Evolutionary conservation across 1,140 invertebrate genomes (phyloP), one percentile per base, ranked within the genome.

Genomic region (Aphaenogaster rudis): DNA sequence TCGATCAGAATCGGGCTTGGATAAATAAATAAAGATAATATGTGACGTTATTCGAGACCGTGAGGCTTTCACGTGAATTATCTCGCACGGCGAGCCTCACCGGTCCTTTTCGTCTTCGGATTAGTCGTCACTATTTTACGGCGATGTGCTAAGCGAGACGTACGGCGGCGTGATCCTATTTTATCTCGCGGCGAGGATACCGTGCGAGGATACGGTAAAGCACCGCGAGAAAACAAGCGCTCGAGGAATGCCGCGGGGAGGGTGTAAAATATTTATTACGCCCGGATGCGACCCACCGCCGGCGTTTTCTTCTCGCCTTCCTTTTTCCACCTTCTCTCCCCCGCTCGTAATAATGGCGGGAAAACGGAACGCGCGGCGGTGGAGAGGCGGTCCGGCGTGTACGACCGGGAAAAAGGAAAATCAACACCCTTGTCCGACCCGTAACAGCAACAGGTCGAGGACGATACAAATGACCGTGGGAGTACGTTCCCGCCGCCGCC

Each of bases 381-480:
- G 50, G 28, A 48, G 50, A 54, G 48, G 42, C 54, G 69, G 80
- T 48, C 66, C 66, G 57, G 45, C 48, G 15, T 8, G 52, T 45
- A 6, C 66, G 52, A 17, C 11, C 2, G 8, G 11, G 61, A 79
- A 57, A 79, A 84, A 79, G 79, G 33, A 90, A 85, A 90, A 90
- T 80, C 79, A 84, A 87, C 89, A 67, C 33, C 36, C 71, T 59
- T 54, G 84, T 45, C 48, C 85, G 57, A 64, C 54, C 15, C 11
- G 59, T 74, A 66, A 59, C 48, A 77, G 88, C 89, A 90, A 90
- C 89, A 90, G 88, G 89, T 90, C 89, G 61, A 78, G 80, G 76
- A 90, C 80, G 89, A 90, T 90, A 90, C 86, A 90, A 88, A 90
- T 90, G 88, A 80, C 72, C 88, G 13, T 81, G 71, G 57, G 61